Base-by-base conservation (phyloP, 2,888 invertebrate species). In the Spodoptera picta region DNA sequence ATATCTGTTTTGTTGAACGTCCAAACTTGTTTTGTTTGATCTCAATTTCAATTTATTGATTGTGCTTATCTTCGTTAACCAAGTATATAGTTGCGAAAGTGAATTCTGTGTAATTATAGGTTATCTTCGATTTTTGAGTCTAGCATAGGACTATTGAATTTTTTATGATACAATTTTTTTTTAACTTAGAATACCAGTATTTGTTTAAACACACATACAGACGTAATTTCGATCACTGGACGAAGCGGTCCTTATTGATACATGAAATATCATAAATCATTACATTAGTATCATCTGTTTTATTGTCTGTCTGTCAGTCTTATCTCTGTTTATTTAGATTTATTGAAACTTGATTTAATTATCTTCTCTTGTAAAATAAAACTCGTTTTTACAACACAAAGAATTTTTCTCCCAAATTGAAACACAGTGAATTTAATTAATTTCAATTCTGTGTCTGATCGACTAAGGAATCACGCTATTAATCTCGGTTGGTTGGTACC, bases 401-500 rank as follows among this genome's bases (percentile, higher is more conserved):
- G 43, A 51, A 46, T 27, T n/a, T 50, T 59, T 60, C 56, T 60
- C 14, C 55, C 53, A 59, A 71, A 62, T 77, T 53, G 54, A 45
- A 56, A 49, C 43, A 72, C 65, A 78, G 72, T 60, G 59, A 54
- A 49, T 56, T 60, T 70, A 73, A 79, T 79, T 73, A 63, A 67
- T 64, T 65, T 58, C 48, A 55, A 65, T 74, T 73, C 50, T 60
- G 19, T 49, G 60, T 58, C 57, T 58, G 55, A 58, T 47, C 42
- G 59, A 81, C 82, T 85, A 83, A 72, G 83, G 79, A 82, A 85
- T 83, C 79, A 80, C 73, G 76, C 77, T 74, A 78, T 82, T 80
- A 83, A 83, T 84, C 75, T 77, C 73, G 42, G 36, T 9, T 36
- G 36, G 70, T 65, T 70, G 71, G 72, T 75, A 77, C 75, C 80